phyloP scores from a whole-genome alignment of 1,140 invertebrate genomes.

The Listronotus bonariensis region DNA sequence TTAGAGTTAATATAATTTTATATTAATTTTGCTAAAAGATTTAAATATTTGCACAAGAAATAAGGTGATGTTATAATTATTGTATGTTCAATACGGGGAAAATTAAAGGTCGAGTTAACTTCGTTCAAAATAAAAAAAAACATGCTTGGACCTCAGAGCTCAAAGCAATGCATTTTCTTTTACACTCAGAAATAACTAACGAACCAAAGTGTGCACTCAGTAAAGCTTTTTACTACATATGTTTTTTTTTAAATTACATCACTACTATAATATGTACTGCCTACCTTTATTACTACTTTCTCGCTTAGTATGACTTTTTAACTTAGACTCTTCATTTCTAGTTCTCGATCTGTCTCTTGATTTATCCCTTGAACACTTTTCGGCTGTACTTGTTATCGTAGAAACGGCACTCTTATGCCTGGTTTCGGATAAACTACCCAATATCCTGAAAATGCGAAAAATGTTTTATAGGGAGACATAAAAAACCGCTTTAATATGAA shows the following conservation, averaged over 20 bases:
- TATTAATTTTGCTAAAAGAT: no score
- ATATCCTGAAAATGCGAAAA: conserved; percentile 38
- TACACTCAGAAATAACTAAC: no score
- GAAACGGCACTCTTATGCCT: conserved; percentile 56
- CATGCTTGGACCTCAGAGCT: no score
- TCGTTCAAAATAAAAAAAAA: no score
- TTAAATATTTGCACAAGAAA: no score
- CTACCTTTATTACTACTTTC: conserved; percentile 44
- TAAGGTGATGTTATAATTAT: no score
- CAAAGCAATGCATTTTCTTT: no score
- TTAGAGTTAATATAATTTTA: no score
- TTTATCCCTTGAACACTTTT: conserved; percentile 48
- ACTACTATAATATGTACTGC: not conserved
- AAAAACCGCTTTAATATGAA: no score
- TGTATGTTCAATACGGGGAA: no score
- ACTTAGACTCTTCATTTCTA: conserved; percentile 44
- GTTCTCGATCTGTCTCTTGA: conserved; percentile 44
- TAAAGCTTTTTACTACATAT: not conserved
- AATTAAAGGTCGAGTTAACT: no score
- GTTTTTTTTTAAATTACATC: not conserved
- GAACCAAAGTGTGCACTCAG: not conserved
- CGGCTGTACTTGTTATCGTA: conserved; percentile 55
- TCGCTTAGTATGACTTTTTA: conserved; percentile 36
- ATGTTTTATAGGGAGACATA: no score
- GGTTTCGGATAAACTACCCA: conserved; percentile 52